Percentiles rank a stretch among this genome's conserved stretches.
Evolutionary conservation across 2,113 vertebrate species (phyloP).

Genomic region (Columbina picui): DNA sequence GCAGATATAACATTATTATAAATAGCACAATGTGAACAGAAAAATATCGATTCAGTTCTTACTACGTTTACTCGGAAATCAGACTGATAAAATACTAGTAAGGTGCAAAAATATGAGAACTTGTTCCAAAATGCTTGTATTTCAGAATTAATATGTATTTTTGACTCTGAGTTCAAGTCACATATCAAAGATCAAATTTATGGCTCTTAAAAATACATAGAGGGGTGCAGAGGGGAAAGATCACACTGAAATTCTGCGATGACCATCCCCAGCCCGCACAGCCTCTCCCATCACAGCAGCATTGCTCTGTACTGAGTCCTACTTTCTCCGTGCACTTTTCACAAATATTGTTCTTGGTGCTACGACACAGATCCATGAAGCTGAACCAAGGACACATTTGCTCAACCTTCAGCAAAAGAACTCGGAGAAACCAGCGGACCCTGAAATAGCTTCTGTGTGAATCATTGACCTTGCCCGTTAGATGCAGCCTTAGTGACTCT

Average conservation of each 20-base stretch:
- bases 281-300: background rate
- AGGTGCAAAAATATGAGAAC: background rate
- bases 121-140: background rate
- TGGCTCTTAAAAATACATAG: background rate
- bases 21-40: background rate
- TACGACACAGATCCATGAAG: fast-evolving
- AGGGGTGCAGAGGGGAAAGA: background rate
- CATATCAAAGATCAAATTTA: background rate
- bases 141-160: background rate
- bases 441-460: fast-evolving
- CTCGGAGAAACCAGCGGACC: background rate
- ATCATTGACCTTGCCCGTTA: background rate
- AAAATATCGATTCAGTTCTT: background rate
- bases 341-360: background rate
- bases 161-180: background rate
- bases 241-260: too few species aligned
- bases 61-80: background rate
- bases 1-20: background rate
- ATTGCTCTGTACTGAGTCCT: fast-evolving
- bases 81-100: background rate
- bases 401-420: background rate
- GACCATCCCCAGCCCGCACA: too few species aligned
- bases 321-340: background rate
- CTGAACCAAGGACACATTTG: background rate
- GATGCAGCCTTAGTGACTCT: background rate